Evolutionary conservation across 1,140 invertebrate species (phyloP).

Genomic region (Portunus trituberculatus): DNA sequence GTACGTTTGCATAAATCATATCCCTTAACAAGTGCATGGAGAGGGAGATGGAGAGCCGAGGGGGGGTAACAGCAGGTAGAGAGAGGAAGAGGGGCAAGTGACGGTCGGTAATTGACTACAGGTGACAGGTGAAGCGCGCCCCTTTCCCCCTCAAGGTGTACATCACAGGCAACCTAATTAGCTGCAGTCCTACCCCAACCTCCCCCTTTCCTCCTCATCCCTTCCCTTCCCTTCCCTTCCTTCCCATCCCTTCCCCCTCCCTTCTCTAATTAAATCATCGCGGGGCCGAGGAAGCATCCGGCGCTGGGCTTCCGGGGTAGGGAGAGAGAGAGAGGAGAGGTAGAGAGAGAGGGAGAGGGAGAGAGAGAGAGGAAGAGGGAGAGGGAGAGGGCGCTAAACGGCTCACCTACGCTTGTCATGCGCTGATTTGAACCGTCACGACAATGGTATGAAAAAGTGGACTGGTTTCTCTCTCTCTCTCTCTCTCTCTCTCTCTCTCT

Average conservation of each 20-base stretch:
- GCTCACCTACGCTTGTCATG: not conserved
- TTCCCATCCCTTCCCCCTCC: not conserved
- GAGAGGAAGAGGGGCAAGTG: not conserved
- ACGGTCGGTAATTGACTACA: not conserved
- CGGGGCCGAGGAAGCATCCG: not conserved
- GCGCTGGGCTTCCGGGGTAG: not conserved
- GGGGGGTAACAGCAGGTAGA: no score
- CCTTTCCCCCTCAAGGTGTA: conserved; percentile 30
- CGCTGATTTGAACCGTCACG: no score
- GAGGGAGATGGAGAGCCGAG: no score
- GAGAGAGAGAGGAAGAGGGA: no score
- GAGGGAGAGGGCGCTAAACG: not conserved
- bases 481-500: not conserved
- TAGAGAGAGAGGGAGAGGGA: no score
- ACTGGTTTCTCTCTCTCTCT: not conserved
- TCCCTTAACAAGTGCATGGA: no score
- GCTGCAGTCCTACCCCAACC: not conserved
- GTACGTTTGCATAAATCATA: no score
- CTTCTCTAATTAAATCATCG: conserved; percentile 13
- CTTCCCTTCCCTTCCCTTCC: not conserved
- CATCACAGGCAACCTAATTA: conserved; percentile 11
- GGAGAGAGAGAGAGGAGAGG: no score
- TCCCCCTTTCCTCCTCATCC: not conserved
- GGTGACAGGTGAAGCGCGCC: not conserved
- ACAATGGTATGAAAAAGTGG: not conserved